phyloP scores from a whole-genome alignment of 64 coral and sea anemone species.

The Porites australiensis region DNA sequence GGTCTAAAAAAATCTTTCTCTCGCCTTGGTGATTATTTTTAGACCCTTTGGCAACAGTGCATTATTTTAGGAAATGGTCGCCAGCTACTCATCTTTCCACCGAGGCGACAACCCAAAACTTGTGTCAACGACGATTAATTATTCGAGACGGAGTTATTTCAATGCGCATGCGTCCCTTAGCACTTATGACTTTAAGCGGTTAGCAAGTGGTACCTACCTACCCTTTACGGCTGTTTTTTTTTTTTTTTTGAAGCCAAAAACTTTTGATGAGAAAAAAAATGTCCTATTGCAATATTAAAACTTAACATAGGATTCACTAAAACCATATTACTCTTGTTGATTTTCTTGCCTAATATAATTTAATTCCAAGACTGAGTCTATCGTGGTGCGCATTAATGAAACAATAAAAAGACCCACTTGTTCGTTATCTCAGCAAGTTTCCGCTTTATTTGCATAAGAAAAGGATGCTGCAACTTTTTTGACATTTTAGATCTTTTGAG shows the following conservation, averaged over 20 bases:
- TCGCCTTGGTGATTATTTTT: not conserved
- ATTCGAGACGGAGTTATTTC: not conserved
- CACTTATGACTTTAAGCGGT: not conserved
- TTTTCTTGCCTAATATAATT: too few relatives aligned
- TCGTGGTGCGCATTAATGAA: slow-evolving; percentile 11
- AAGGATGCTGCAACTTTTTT: not conserved
- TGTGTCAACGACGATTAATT: not conserved
- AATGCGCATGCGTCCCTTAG: not conserved
- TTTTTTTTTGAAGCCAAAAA: not conserved
- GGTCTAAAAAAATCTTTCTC: not conserved
- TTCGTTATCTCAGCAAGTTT: not conserved
- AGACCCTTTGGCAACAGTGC: not conserved
- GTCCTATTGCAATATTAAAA: not conserved
- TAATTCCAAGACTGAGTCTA: not conserved
- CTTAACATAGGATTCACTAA: not conserved
- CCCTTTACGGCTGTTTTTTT: not conserved
- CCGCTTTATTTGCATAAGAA: slow-evolving; percentile 54
- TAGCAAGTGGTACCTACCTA: not conserved
- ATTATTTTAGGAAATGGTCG: not conserved
- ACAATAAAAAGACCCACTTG: slow-evolving; percentile 9
- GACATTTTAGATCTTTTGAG: slow-evolving; percentile 36
- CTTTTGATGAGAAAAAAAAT: not conserved
- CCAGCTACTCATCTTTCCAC: not conserved
- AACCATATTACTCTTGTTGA: not conserved
- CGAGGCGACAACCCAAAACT: not conserved